Evolutionary conservation across 2,797 vertebrate genomes (phyloP).

Genomic region (Pipistrellus pygmaeus): DNA sequence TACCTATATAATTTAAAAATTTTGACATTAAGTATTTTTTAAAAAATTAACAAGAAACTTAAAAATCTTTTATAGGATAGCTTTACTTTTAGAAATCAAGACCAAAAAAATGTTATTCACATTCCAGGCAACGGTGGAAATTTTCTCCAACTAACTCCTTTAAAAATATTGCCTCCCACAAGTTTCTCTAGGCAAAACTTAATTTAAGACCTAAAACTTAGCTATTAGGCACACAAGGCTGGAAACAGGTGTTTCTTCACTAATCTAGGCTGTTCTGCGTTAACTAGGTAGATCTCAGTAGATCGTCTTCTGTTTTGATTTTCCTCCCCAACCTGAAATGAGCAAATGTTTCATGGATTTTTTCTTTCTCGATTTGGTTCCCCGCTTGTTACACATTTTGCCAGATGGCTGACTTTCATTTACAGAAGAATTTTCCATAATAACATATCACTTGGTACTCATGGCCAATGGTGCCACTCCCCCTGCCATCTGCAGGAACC

Average conservation of each 20-base stretch:
- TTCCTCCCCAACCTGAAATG: constrained; percentile 68
- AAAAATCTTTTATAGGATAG: background rate
- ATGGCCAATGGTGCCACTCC: constrained; percentile 47
- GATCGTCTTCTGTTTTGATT: constrained; percentile 27
- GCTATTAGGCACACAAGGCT: background rate
- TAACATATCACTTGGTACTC: constrained; percentile 65
- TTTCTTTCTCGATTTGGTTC: constrained; percentile 70
- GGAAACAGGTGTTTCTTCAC: background rate
- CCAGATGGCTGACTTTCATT: constrained; percentile 75
- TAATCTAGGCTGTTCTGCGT: background rate
- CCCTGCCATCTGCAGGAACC: constrained; percentile 69
- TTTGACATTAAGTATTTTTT: constrained; percentile 21
- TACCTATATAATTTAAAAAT: background rate
- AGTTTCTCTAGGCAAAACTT: constrained; percentile 5
- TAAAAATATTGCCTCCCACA: constrained; percentile 2
- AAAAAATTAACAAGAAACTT: background rate
- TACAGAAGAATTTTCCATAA: constrained; percentile 75
- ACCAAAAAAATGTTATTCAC: background rate
- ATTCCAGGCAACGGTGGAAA: background rate
- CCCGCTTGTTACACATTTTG: constrained; percentile 63
- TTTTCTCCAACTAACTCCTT: background rate
- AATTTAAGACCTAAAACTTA: background rate
- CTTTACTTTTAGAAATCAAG: constrained; percentile 53
- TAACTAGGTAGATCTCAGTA: background rate
- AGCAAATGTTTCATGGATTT: constrained; percentile 60